phyloP scores from a whole-genome alignment of 1,140 invertebrate genomes.

The Musca vetustissima region DNA sequence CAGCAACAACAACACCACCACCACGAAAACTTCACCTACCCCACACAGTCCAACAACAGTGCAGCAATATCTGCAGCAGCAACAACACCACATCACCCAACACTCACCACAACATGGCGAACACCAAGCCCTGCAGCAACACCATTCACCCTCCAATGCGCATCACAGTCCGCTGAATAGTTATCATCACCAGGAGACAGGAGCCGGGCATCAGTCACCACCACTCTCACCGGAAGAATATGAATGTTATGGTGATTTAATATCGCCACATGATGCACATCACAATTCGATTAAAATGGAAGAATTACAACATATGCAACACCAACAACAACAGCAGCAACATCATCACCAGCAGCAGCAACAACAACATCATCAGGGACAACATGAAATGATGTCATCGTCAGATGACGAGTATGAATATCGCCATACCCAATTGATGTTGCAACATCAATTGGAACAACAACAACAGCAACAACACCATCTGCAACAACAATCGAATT shows the following conservation, averaged over 20 bases:
- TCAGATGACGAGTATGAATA: conserved; percentile 30
- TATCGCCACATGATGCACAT: not conserved
- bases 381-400: not conserved
- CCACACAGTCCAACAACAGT: conserved; percentile 43
- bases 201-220: conserved; percentile 28
- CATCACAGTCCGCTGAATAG: not conserved
- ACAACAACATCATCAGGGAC: conserved; percentile 25
- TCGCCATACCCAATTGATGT: conserved; percentile 37
- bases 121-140: conserved; percentile 14
- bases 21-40: conserved; percentile 43
- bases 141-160: conserved; percentile 16
- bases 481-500: conserved; percentile 20
- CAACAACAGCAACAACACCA: conserved; percentile 36
- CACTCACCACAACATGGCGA: conserved; percentile 6
- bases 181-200: not conserved
- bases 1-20: conserved; percentile 46
- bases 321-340: conserved; percentile 10
- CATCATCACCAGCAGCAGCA: conserved; percentile 24
- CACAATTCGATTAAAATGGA: conserved; percentile 7
- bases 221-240: conserved; percentile 1
- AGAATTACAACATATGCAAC: conserved; percentile 27
- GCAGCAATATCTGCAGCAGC: conserved; percentile 32
- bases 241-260: conserved; percentile 6
- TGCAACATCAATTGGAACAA: conserved; percentile 37
- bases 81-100: conserved; percentile 23